Base-by-base conservation (phyloP, 2,888 invertebrate genomes). In the Trichogramma dendrolimi region DNA sequence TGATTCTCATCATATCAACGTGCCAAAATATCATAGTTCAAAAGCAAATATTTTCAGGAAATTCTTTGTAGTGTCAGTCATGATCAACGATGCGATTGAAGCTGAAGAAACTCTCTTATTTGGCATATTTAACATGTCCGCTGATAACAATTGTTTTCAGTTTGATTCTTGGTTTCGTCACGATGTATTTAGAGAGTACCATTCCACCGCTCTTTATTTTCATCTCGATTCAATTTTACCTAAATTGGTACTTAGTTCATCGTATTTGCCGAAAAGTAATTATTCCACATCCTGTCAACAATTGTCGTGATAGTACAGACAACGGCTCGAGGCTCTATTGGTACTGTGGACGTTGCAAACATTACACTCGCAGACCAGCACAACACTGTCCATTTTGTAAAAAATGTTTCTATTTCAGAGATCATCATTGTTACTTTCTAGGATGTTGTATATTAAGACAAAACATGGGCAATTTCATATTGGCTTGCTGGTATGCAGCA, bases 391-490 rank as follows among this genome's bases (percentile, higher is more conserved):
- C 48, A 6, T 54, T 69, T 6, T 75, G 75, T 38, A 69, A 66
- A 54, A 75, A 75, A 53, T 75, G 75, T 55, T 75, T 70, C 41
- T 74, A 75, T 58, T 70, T 70, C 60, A 68, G 71, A 7, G 74
- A 75, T 62, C 76, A 75, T 64, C 75, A 75, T 58, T 75, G 76
- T 46, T 74, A 73, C 46, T 75, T 75, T 54, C 62, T 75, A 43
- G 75, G 75, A 14, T 68, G 69, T 27, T 75, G 75, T 48, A 63
- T 75, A 14, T 46, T 75, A n/a, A 67, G 71, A 4, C 72, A 74
- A 44, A 75, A 75, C 40, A 73, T 75, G 69, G 75, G 76, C 42
- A 74, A 74, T 56, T 75, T 75, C 44, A 73, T 75, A 46, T 41
- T 76, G n/a, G 68, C 74, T 6, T 75, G 75, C 58, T 68, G 74